Evolutionary conservation across 2,797 vertebrate species (phyloP), one percentile per base, ranked within the genome.

Genomic region (Megalops cyprinoides): DNA sequence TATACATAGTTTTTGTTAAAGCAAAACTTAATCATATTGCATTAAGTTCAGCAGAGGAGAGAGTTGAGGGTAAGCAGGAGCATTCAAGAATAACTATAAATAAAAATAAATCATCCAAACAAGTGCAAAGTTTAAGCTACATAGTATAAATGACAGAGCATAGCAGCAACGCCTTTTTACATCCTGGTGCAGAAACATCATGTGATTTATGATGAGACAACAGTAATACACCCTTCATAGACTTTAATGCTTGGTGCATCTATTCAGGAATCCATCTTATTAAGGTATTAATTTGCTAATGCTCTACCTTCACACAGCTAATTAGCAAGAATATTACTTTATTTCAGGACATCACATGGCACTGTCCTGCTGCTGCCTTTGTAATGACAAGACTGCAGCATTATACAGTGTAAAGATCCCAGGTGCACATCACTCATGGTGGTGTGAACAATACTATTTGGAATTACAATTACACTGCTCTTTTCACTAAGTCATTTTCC

Each of bases 151-250:
- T 12, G 31, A 18, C 31, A 37, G 31, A 37, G 62, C 31, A 65
- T 18, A n/a, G 31, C 31, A 62, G 9, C 58, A 65, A 65, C 20
- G 23, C 34, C 14, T 4, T 65, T 65, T 37, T 31, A 71, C 9
- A 44, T 37, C 15, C 20, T 8, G 10, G n/a, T 23, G 20, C 34
- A 23, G 69, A 69, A 25, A n/a, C n/a, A n/a, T n/a, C n/a, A n/a
- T 23, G 20, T 71, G n/a, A 71, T 71, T 71, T 71, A 71, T 23
- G 15, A 69, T 39, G 31, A 71, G 44, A 71, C 39, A 71, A 44
- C 25, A 10, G 67, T 71, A 44, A 44, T 71, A 44, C n/a, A 67
- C 9, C 39, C 39, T 39, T 42, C 31, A 44, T 20, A 39, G 2
- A 44, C 39, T n/a, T 44, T 71, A 20, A 34, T 37, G 15, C 3